A percentile compares a stretch with the other conserved stretches of the same genome.
phyloP scores from a whole-genome alignment of 64 coral and sea anemone species.

The Hydrozoanthus tunicans region DNA sequence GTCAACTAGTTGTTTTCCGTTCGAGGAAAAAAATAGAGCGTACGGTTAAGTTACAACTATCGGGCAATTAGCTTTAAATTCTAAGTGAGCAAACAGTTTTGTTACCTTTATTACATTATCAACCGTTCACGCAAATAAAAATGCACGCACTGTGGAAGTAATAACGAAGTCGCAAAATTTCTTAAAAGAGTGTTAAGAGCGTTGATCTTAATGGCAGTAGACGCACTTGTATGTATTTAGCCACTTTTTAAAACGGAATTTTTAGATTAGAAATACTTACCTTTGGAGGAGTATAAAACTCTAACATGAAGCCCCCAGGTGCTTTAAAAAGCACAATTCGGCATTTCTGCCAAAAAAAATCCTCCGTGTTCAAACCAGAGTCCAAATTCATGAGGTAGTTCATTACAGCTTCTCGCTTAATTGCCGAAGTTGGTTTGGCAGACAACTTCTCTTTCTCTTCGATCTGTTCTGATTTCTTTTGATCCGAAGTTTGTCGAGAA shows the following conservation, averaged over 20 bases:
- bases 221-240: too few relatives aligned
- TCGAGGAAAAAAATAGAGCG: neutral
- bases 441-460: slow-evolving; percentile 42
- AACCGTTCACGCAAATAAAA: neutral
- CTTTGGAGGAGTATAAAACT: slow-evolving; percentile 98
- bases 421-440: slow-evolving; percentile 44
- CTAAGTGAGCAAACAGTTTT: neutral
- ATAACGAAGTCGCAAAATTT: neutral
- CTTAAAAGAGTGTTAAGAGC: too few relatives aligned
- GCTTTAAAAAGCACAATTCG: slow-evolving; percentile 92
- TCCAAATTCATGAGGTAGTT: slow-evolving; percentile 97
- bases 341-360: slow-evolving; percentile 99
- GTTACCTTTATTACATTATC: too few relatives aligned
- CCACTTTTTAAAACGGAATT: neutral
- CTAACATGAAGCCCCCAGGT: slow-evolving; percentile 96
- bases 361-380: slow-evolving; percentile 86
- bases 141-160: neutral
- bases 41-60: neutral
- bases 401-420: slow-evolving; percentile 86
- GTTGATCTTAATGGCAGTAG: too few relatives aligned
- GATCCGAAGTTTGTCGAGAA: slow-evolving; percentile 22
- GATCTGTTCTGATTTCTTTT: slow-evolving; percentile 23
- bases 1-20: neutral
- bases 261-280: slow-evolving; percentile 46
- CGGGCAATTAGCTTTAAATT: neutral